Base-by-base conservation (phyloP, 1,140 invertebrate genomes). In the Drosophila nigrodunni region DNA sequence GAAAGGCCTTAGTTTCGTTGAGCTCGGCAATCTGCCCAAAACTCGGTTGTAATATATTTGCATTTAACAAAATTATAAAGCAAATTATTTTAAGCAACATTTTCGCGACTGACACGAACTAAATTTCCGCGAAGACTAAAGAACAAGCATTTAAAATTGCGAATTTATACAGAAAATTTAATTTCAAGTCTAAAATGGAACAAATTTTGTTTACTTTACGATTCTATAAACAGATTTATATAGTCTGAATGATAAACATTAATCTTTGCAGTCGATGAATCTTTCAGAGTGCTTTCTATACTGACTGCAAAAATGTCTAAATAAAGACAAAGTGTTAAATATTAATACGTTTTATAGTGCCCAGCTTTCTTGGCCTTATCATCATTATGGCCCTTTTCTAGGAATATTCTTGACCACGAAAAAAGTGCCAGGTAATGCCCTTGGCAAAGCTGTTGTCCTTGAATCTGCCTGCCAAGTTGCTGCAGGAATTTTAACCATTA, bases 361-460 rank as follows among this genome's bases (percentile, higher is more conserved):
- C 25, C 25, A 30, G 25, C 41, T 43, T n/a, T 15, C 58, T 47
- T 10, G 58, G 58, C 30, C 58, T 47, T n/a, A 64, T 50, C 47
- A 64, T 50, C 47, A 64, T 50, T 1, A 64, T 10, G 11, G 47
- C 60, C 1, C 15, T 44, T 49, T 60, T 60, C 5, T 49, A 9
- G 30, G 44, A 60, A 34, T 60, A 49, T 7, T 18, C 6, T 9
- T 11, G 4, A 9, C 44, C 44, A 7, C 13, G 25, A 21, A 60
- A 60, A 3, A 10, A 1, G 4, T 9, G 10, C 58, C 58, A 60
- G 10, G 46, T 47, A 13, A 60, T 21, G 43, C 58, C 58, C n/a
- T 60, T 60, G 30, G n/a, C 25, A 18, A 7, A 2, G 5, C 25
- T 25, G 13, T 47, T 35, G 30, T 47, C 25, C 25, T 47, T 47